Percentiles rank a stretch among this genome's conserved stretches.
Evolutionary conservation across 2,113 vertebrate genomes (phyloP).

Genomic region (Tragelaphus strepsiceros): DNA sequence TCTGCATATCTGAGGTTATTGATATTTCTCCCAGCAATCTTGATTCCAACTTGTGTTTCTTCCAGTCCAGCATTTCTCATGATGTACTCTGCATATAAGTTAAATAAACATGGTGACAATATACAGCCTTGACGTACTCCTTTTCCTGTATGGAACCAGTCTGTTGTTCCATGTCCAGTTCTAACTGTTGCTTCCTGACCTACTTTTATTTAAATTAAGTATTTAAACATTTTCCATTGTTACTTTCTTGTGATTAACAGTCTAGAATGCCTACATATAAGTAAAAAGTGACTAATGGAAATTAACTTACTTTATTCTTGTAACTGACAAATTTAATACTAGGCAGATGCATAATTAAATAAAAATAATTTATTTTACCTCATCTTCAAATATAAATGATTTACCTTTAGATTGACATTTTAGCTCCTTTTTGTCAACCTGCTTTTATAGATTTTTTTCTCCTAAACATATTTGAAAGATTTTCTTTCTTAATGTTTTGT

Average conservation of each 20-base stretch:
- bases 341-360: background rate
- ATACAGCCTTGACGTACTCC: no score
- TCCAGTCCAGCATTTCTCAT: no score
- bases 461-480: background rate
- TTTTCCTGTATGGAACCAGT: no score
- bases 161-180: no score
- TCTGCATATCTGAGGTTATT: no score
- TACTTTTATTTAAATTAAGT: background rate
- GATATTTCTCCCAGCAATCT: no score
- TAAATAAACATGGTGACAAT: no score
- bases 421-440: background rate
- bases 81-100: no score
- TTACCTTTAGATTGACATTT: background rate
- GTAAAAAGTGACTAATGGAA: background rate
- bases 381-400: background rate
- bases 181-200: no score
- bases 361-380: background rate
- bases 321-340: background rate
- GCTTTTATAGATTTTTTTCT: background rate
- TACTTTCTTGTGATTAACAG: background rate
- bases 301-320: background rate
- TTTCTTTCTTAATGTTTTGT: conserved; percentile 1
- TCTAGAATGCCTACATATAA: background rate
- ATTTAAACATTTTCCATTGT: background rate
- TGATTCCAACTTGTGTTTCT: no score